Evolutionary conservation across 2,113 vertebrate genomes (phyloP), one percentile per base, ranked within the genome.

Genomic region (Cebidichthys violaceus): DNA sequence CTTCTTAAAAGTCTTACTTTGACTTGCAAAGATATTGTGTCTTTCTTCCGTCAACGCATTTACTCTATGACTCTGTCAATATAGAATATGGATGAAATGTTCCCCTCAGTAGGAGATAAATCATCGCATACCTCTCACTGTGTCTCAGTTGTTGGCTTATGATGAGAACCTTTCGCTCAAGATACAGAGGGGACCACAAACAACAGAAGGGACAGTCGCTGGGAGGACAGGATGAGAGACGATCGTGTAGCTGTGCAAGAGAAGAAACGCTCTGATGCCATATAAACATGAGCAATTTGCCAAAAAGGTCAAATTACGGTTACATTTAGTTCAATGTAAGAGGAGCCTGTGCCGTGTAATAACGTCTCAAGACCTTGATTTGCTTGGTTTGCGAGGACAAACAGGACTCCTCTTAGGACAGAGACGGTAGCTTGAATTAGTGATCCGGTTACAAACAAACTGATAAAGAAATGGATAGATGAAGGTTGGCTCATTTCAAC

Each of bases 1-100:
- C 27, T 52, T 7, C 45, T 69, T 69, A 45, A 47, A 55, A 29
- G 59, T 76, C n/a, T 60, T 57, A 27, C 11, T n/a, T 55, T 70
- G 9, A 66, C 41, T 61, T 52, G 45, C 7, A 13, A 41, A 37
- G 18, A 31, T 45, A 24, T 55, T 14, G 52, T 33, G 37, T 20
- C 69, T 80, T 18, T 41, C 31, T 61, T 33, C 22, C 22, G 22
- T 17, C 39, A 45, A 3, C 20, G 4, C 18, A 24, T 70, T 68
- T 69, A 52, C 11, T 69, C 37, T 4, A 1, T 17, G 33, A 14
- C 41, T 69, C 10, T 1, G 29, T 35, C 29, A 27, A 66, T 24
- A 65, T 27, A 4, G 47, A 70, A 76, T 33, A 55, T 29, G 24
- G 45, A 62, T 43, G 35, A 62, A 35, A 24, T 67, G 39, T 69